These are phyloP conservation scores for Chymomyza amoena DNA, from an alignment of 2,888 invertebrate genomes.

Conservation along the genomic window DNA sequence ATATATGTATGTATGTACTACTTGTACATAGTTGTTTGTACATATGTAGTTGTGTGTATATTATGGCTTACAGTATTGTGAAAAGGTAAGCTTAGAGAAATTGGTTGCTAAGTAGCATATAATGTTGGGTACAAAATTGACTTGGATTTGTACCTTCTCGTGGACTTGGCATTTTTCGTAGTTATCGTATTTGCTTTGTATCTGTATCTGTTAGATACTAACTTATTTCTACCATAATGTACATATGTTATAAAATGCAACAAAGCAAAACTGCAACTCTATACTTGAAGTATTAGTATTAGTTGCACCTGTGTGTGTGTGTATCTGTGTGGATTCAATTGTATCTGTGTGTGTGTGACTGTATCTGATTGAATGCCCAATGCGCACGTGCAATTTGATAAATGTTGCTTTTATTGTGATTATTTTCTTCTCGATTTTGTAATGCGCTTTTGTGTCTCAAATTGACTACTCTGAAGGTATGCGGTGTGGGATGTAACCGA, in stretches of 20 bases:
- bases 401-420: constrained; percentile 13
- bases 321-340: not conserved
- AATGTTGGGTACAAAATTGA: not conserved
- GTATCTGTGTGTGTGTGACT: not conserved
- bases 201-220: not conserved
- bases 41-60: constrained; percentile 3
- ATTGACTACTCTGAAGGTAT: not conserved
- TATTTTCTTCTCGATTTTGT: constrained; percentile 4
- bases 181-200: not conserved
- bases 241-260: not conserved
- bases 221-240: not conserved
- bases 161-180: not conserved
- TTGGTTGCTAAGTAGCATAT: constrained; percentile 12
- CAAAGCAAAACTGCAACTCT: not conserved
- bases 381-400: constrained; percentile 13
- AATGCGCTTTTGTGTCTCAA: constrained; percentile 6
- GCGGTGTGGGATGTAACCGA: not conserved
- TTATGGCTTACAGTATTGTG: not conserved
- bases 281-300: not conserved
- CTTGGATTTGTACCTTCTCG: not conserved
- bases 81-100: constrained; percentile 4
- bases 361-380: not conserved
- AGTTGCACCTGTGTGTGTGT: not conserved
- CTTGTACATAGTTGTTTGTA: not conserved
- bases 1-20: not conserved